Conservation (phyloP, 2,113 vertebrate genomes). For the Peromyscus californicus region DNA sequence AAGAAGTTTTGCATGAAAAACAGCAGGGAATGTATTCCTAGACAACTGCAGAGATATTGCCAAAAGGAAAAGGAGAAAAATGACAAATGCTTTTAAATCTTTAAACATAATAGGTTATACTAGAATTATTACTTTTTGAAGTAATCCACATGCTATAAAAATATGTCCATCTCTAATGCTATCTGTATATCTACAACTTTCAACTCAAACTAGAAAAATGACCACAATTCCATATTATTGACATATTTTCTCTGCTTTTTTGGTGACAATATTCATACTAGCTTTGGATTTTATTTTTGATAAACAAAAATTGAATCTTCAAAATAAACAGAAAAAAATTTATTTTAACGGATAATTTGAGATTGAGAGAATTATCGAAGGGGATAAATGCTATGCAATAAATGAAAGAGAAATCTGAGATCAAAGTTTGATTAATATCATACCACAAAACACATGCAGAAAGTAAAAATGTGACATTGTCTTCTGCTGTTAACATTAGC, state of each 20-base stretch:
- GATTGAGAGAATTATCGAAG: neutral
- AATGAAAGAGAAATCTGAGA: neutral
- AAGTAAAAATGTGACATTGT: neutral
- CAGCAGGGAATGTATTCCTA: neutral
- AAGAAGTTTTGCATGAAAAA: neutral
- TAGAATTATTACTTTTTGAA: neutral
- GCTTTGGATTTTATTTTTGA: neutral
- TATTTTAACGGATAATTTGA: neutral
- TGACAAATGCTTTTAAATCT: neutral
- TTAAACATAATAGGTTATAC: neutral
- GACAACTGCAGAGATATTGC: neutral
- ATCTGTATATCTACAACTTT: neutral
- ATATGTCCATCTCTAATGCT: neutral
- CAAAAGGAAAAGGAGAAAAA: neutral
- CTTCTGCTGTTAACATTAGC: neutral
- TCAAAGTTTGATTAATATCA: slow-evolving; percentile 7
- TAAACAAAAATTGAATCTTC: neutral
- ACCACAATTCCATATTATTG: neutral
- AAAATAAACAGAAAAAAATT: neutral
- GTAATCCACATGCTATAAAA: neutral
- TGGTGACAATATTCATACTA: neutral
- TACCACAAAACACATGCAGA: neutral
- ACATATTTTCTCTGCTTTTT: neutral
- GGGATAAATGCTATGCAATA: neutral
- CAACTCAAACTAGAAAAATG: neutral